Evolutionary conservation across 2,113 vertebrate species (phyloP).

Genomic region (Catharus fuscescens): DNA sequence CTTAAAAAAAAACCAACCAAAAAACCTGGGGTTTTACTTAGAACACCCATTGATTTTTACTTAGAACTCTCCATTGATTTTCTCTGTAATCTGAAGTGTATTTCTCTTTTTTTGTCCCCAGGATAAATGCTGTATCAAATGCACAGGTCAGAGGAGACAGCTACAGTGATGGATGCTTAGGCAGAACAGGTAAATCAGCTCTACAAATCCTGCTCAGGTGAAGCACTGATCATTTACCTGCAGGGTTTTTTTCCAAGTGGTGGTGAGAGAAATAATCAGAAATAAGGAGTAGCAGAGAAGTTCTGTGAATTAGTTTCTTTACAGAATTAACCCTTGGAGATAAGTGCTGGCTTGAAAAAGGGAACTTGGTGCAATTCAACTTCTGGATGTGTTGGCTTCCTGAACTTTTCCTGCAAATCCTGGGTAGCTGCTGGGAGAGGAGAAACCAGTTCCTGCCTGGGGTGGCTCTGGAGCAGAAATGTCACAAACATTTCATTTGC

Average conservation of each 20-base stretch:
- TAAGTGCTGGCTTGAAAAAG: neutral
- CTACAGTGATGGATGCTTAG: slow-evolving; percentile 89
- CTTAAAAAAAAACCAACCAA: neutral
- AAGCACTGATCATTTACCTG: neutral
- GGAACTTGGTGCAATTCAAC: neutral
- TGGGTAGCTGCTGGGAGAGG: neutral
- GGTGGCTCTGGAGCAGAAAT: neutral
- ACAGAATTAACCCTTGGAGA: neutral
- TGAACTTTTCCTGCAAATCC: neutral
- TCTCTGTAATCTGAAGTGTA: neutral
- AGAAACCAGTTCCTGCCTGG: neutral
- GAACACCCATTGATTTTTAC: neutral
- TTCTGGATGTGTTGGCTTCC: neutral
- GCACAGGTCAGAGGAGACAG: slow-evolving; percentile 91
- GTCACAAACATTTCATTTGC: neutral
- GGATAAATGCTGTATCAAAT: slow-evolving; percentile 95
- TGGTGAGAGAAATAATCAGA: neutral
- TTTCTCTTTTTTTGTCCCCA: slow-evolving; percentile 24
- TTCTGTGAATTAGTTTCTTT: neutral
- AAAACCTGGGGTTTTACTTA: neutral
- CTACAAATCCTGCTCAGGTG: neutral
- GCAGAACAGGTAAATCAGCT: slow-evolving; percentile 82
- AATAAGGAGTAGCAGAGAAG: neutral
- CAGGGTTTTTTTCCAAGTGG: neutral
- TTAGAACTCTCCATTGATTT: neutral